These are phyloP conservation scores for Acanthacorydalis orientalis DNA, from an alignment of 2,888 invertebrate species.

Conservation along the genomic window DNA sequence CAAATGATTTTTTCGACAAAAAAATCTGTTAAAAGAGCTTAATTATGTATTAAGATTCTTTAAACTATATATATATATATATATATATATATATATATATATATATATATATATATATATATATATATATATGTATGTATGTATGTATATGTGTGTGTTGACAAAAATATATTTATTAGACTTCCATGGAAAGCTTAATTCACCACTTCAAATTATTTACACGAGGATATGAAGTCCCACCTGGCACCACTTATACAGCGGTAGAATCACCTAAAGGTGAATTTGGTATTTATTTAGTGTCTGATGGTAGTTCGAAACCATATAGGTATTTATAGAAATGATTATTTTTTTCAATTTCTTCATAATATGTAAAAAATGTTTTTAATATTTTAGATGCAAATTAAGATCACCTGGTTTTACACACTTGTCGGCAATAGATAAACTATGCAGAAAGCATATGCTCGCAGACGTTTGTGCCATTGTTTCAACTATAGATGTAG, in stretches of 20 bases:
- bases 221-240: slow-evolving; percentile 69
- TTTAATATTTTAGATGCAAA: slow-evolving; percentile 35
- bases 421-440: slow-evolving; percentile 44
- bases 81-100: too few relatives aligned
- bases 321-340: slow-evolving; percentile 29
- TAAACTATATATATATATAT: too few relatives aligned
- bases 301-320: slow-evolving; percentile 66
- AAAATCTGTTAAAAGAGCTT: too few relatives aligned
- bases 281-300: slow-evolving; percentile 71
- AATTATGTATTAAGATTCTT: too few relatives aligned
- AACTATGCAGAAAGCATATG: slow-evolving; percentile 42
- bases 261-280: slow-evolving; percentile 78
- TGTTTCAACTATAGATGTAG: slow-evolving; percentile 24
- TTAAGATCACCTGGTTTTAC: slow-evolving; percentile 39
- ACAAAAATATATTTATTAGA: slow-evolving; percentile 18
- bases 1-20: too few relatives aligned
- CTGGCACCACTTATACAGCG: slow-evolving; percentile 64
- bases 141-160: too few relatives aligned
- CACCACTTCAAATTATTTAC: slow-evolving; percentile 80
- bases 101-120: too few relatives aligned
- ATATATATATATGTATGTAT: too few relatives aligned
- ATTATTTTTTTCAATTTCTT: background rate
- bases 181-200: slow-evolving; percentile 72
- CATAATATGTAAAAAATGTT: background rate
- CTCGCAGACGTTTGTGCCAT: slow-evolving; percentile 68